Conservation (phyloP, 1,140 invertebrate species). For the Drosophila littoralis region DNA sequence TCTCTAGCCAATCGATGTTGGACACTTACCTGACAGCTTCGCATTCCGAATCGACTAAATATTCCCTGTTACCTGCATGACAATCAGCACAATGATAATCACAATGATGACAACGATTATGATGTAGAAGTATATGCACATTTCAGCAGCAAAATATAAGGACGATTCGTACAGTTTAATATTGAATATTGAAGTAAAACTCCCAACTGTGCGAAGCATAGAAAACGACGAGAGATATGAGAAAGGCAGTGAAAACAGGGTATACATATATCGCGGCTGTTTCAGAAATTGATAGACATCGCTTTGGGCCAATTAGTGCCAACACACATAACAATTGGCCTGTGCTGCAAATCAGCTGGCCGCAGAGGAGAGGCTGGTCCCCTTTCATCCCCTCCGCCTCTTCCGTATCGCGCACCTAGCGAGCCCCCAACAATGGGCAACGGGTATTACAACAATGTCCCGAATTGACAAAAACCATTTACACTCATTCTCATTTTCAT, state of each 20-base stretch:
- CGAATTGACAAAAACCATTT: conserved; percentile 1
- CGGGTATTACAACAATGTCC: conserved; percentile 21
- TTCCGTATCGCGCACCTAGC: too few species aligned
- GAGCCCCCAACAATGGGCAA: not conserved
- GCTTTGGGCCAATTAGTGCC: too few species aligned
- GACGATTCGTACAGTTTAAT: not conserved
- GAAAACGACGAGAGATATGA: too few species aligned
- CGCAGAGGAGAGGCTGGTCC: too few species aligned
- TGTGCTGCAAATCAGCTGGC: not conserved
- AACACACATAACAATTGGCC: not conserved
- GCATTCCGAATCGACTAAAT: not conserved
- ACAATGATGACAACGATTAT: conserved; percentile 1
- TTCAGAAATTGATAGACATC: too few species aligned
- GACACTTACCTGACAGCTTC: not conserved
- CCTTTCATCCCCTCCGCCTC: too few species aligned
- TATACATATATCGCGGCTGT: too few species aligned
- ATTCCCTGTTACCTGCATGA: not conserved
- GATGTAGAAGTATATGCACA: conserved; percentile 48
- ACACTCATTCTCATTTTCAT: not conserved
- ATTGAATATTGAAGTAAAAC: not conserved
- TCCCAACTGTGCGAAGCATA: not conserved
- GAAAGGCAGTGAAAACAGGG: too few species aligned
- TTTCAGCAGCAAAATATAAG: conserved; percentile 2
- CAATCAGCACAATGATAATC: not conserved
- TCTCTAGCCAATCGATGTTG: not conserved